Conservation (phyloP, 2,113 vertebrate species). For the Chaenogobius annularis region DNA sequence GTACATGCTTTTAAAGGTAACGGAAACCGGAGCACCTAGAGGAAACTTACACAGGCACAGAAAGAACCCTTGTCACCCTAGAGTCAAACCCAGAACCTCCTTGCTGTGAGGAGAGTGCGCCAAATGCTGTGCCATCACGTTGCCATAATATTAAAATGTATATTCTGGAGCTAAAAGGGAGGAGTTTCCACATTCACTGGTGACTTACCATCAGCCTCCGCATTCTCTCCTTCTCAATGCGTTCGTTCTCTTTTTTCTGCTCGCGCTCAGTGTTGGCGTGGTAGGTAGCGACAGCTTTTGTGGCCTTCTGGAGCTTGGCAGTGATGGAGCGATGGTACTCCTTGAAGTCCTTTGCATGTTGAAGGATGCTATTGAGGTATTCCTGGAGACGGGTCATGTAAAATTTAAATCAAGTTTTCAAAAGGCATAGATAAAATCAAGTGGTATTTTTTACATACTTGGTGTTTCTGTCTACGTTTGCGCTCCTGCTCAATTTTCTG, state of each 20-base stretch:
- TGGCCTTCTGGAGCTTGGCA: constrained; percentile 93
- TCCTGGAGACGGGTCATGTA: constrained; percentile 74
- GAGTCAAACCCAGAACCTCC: too few species aligned
- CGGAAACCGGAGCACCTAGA: too few species aligned
- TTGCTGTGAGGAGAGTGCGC: too few species aligned
- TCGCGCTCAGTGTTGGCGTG: constrained; percentile 97
- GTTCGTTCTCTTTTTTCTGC: constrained; percentile 97
- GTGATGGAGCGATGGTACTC: constrained; percentile 95
- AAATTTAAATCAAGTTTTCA: neutral
- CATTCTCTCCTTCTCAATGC: constrained; percentile 98
- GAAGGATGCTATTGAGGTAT: constrained; percentile 98
- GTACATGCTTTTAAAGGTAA: too few species aligned
- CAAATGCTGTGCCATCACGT: too few species aligned
- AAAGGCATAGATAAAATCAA: neutral
- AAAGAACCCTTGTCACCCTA: too few species aligned
- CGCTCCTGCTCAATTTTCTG: constrained; percentile 98
- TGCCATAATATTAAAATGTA: neutral
- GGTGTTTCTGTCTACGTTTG: constrained; percentile 95
- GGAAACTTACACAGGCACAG: too few species aligned
- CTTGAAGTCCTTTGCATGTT: constrained; percentile 98
- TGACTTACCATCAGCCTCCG: constrained; percentile 90
- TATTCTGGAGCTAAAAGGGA: neutral
- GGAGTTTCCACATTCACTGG: neutral
- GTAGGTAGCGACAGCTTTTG: constrained; percentile 94
- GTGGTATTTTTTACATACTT: constrained; percentile 74